Evolutionary conservation across 2,113 vertebrate genomes (phyloP), one percentile per base, ranked within the genome.

Genomic region (Syngnathus scovelli): DNA sequence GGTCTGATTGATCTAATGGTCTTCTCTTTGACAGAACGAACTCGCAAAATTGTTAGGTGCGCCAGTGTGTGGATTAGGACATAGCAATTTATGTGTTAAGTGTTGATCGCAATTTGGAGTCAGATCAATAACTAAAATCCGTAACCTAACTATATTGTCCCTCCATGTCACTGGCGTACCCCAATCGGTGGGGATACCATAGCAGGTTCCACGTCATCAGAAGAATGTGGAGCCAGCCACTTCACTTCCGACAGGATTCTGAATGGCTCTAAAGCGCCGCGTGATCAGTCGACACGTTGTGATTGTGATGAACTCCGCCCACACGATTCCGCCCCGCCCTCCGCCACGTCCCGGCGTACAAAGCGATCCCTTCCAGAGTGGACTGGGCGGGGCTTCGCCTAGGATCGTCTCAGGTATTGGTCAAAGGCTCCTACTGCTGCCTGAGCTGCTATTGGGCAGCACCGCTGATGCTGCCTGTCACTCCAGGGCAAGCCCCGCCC

Each of bases 201-300:
- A 12, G 0, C 6, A 6, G 64, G 71, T 78, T 83, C 85, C 83
- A 87, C 83, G 81, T 85, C 83, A 83, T 63, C 77, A 68, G 13
- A 58, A 36, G 27, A 21, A 68, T 2, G 18, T 18, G 18, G 49
- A 33, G 79, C 77, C 46, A 3, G 1, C 37, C 83, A 84, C 46
- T 75, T 85, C 82, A 80, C 59, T 2, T 18, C 1, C 1, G 0
- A 0, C 18, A 1, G 23, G 7, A 16, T n/a, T 12, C 2, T 27
- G 21, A 61, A n/a, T 83, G 52, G 44, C 13, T 56, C 2, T 1
- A 3, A 1, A 0, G 1, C 0, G 2, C 65, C 83, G 84, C 69
- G 64, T 85, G 82, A 49, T n/a, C 3, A 3, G 1, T 1, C 51
- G 79, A 79, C 78, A 68, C 81, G 79, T 82, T 81, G 79, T 83